phyloP scores from a whole-genome alignment of 2,888 invertebrate species.

The Danaus chrysippus region DNA sequence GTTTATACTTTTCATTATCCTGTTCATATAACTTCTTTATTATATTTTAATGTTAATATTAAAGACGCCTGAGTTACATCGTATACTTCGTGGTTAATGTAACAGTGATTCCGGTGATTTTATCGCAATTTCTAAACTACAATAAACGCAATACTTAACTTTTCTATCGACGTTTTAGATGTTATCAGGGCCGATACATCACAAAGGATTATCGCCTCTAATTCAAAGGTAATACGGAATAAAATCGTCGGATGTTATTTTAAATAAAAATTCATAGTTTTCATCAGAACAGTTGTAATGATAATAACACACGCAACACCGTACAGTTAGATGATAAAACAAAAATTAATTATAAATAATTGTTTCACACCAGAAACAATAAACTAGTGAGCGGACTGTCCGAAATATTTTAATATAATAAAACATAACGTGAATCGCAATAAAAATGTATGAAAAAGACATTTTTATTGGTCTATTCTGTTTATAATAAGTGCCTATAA shows the following conservation, averaged over 20 bases:
- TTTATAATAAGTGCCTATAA: too few species aligned
- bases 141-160: slow-evolving; percentile 19
- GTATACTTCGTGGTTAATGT: too few species aligned
- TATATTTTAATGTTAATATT: too few species aligned
- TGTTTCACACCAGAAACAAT: slow-evolving; percentile 5
- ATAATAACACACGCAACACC: slow-evolving; percentile 33
- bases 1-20: slow-evolving; percentile 62
- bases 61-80: too few species aligned
- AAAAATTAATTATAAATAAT: slow-evolving; percentile 28
- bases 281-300: slow-evolving; percentile 31
- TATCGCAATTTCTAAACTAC: slow-evolving; percentile 14
- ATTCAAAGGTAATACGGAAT: not conserved
- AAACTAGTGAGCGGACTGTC: not conserved
- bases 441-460: too few species aligned
- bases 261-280: slow-evolving; percentile 30
- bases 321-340: slow-evolving; percentile 30
- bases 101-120: not conserved
- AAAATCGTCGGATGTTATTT: slow-evolving; percentile 8
- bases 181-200: slow-evolving; percentile 19
- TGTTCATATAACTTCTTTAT: slow-evolving; percentile 8
- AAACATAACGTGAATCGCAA: too few species aligned
- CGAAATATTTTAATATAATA: not conserved
- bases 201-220: slow-evolving; percentile 11
- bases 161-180: slow-evolving; percentile 27
- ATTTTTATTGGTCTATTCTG: too few species aligned